Conservation (phyloP, 2,888 invertebrate genomes). For the Machimus atricapillus region DNA sequence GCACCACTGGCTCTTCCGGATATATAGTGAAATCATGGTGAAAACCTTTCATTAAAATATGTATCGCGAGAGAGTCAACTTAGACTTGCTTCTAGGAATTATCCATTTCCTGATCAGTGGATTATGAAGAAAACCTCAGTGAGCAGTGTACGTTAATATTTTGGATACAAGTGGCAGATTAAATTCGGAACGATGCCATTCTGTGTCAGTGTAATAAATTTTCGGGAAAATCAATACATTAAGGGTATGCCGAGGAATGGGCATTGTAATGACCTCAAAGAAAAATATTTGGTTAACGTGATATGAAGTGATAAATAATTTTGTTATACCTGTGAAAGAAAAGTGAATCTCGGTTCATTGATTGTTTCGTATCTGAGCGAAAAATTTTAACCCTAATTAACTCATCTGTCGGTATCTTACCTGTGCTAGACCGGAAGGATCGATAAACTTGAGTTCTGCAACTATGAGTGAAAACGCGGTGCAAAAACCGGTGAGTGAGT, state of each 20-base stretch:
- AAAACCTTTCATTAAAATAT: conserved; percentile 31
- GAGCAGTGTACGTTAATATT: neutral
- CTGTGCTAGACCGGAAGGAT: neutral
- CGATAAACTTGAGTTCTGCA: conserved; percentile 20
- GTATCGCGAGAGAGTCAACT: conserved; percentile 20
- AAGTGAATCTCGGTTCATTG: neutral
- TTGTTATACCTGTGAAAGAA: neutral
- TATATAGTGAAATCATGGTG: conserved; percentile 8
- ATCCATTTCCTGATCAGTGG: neutral
- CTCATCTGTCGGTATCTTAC: neutral
- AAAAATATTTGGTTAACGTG: neutral
- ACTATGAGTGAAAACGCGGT: conserved; percentile 21
- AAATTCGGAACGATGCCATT: conserved; percentile 3
- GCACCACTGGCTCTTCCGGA: conserved; percentile 19
- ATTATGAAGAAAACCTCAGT: neutral
- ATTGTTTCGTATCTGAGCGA: neutral
- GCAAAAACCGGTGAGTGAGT: conserved; percentile 35
- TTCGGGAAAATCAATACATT: conserved; percentile 31
- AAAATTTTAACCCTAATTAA: neutral
- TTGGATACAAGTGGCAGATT: neutral
- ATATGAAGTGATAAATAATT: neutral
- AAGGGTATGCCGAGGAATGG: neutral
- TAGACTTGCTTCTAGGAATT: neutral
- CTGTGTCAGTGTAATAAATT: conserved; percentile 27
- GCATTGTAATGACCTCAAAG: neutral